phyloP scores from a whole-genome alignment of 92 coral and sea anemone genomes.

The Heliopora coerulea region DNA sequence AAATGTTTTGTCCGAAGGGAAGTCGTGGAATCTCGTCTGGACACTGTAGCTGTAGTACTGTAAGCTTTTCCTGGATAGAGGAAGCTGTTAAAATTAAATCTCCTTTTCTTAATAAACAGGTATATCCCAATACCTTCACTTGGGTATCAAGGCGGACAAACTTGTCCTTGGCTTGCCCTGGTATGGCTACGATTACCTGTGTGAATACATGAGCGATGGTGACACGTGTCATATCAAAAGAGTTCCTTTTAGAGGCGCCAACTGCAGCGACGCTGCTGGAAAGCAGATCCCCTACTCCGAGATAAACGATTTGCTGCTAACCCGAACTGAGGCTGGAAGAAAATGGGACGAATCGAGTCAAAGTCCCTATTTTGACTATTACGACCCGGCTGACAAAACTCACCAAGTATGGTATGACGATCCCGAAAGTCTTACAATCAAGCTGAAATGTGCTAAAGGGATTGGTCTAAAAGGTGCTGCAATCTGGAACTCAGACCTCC shows the following conservation, averaged over 20 bases:
- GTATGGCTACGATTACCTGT: constrained; percentile 95
- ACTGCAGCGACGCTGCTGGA: constrained; percentile 99
- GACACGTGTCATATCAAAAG: constrained; percentile 72
- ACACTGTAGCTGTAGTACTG: no score
- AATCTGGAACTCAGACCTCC: constrained; percentile 87
- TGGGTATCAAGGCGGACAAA: constrained; percentile 67
- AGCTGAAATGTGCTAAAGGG: constrained; percentile 59
- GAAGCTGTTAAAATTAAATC: background rate
- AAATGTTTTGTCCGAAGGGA: no score
- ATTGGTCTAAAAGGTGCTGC: constrained; percentile 77
- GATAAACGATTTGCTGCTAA: constrained; percentile 67
- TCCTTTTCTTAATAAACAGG: constrained; percentile 47
- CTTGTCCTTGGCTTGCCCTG: constrained; percentile 95
- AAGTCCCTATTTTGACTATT: constrained; percentile 81
- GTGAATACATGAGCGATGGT: constrained; percentile 47
- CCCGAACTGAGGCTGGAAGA: constrained; percentile 61
- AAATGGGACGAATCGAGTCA: constrained; percentile 59
- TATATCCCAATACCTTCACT: constrained; percentile 63
- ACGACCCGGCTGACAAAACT: constrained; percentile 58
- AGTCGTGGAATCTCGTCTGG: no score
- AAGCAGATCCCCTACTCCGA: constrained; percentile 74
- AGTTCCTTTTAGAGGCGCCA: constrained; percentile 89
- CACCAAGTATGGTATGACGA: constrained; percentile 97
- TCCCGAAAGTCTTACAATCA: constrained; percentile 61
- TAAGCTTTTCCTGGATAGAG: no score